Percentiles rank a stretch among this genome's conserved stretches.
Conservation (phyloP, 1,140 invertebrate genomes). For the Cyrtorhinus lividipennis region DNA sequence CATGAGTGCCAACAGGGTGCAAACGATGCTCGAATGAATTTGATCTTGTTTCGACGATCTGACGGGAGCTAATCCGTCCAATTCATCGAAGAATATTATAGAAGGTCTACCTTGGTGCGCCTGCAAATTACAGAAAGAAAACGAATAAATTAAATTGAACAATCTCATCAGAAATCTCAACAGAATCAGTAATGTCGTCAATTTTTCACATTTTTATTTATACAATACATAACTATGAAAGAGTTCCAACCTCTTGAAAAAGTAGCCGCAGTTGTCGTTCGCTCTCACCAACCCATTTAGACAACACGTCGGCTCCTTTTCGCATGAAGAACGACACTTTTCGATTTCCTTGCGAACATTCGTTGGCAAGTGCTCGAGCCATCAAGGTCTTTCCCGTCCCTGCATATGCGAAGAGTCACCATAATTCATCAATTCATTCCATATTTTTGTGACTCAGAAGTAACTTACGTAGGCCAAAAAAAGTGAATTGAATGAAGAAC, state of each 20-base stretch:
- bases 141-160: background rate
- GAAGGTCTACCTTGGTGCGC: constrained; percentile 69
- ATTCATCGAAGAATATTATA: constrained; percentile 84
- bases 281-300: constrained; percentile 86
- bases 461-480: too few relatives aligned
- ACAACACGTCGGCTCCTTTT: constrained; percentile 84
- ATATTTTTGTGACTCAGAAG: too few relatives aligned
- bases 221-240: too few relatives aligned
- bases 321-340: constrained; percentile 90
- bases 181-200: too few relatives aligned
- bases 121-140: constrained; percentile 29
- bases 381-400: constrained; percentile 73
- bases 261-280: constrained; percentile 74
- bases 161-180: too few relatives aligned
- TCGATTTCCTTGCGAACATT: constrained; percentile 49
- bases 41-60: constrained; percentile 80
- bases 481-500: background rate
- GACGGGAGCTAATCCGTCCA: constrained; percentile 74
- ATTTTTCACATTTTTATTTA: too few relatives aligned
- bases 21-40: constrained; percentile 82
- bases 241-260: constrained; percentile 59
- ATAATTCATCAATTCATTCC: background rate
- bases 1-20: constrained; percentile 77
- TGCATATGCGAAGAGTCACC: constrained; percentile 30
- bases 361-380: constrained; percentile 75